phyloP scores from a whole-genome alignment of 35 echinoderm and acorn worm genomes.

The Ptychodera flava region DNA sequence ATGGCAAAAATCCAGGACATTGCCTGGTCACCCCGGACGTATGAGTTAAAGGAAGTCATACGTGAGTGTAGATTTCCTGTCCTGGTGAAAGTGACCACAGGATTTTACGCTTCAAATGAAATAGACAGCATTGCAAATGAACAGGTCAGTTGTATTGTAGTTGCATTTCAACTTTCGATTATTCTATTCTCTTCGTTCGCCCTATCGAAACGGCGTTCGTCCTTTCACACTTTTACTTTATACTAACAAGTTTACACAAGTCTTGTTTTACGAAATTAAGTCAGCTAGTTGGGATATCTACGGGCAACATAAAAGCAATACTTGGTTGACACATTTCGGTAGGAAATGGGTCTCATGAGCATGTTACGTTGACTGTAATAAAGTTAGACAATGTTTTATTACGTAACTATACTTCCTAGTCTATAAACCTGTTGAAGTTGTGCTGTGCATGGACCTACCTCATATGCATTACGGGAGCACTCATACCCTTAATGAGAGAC shows the following conservation, averaged over 20 bases:
- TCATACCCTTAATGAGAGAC: too few species aligned
- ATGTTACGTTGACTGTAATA: too few species aligned
- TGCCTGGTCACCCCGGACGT: constrained; percentile 55
- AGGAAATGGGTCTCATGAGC: too few species aligned
- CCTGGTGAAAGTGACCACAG: constrained; percentile 59
- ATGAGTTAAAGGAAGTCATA: constrained; percentile 52
- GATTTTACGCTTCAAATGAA: constrained; percentile 60
- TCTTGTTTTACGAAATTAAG: neutral
- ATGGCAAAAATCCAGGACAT: constrained; percentile 76
- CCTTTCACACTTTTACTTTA: neutral
- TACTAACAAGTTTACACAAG: neutral
- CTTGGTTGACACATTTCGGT: too few species aligned
- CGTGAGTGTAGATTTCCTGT: constrained; percentile 66
- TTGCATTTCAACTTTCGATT: too few species aligned
- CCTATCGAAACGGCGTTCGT: neutral
- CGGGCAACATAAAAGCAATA: too few species aligned
- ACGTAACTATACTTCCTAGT: too few species aligned
- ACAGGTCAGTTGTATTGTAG: constrained; percentile 41
- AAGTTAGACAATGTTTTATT: too few species aligned
- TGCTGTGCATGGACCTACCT: too few species aligned
- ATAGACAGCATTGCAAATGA: constrained; percentile 48
- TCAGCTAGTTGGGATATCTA: neutral
- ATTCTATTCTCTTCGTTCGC: neutral
- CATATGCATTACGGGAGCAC: too few species aligned
- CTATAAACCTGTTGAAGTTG: too few species aligned